Conservation (phyloP, 1,140 invertebrate species). For the Lasioglossum baleicum region DNA sequence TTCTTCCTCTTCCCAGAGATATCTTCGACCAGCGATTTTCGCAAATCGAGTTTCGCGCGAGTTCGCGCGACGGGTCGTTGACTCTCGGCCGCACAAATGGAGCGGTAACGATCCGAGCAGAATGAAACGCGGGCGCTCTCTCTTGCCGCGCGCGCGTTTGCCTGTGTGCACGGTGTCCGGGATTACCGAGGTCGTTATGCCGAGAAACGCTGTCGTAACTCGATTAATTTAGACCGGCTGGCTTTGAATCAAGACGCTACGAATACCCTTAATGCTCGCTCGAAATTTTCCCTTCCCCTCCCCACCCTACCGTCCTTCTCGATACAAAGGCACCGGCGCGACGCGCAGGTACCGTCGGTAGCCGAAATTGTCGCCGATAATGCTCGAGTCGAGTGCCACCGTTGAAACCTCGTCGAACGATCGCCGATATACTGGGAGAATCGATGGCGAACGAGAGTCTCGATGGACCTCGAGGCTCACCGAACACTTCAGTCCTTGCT, state of each 20-base stretch:
- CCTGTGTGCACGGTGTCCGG: not conserved
- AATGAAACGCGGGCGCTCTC: not conserved
- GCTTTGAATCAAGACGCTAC: conserved; percentile 1
- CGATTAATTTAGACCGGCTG: conserved; percentile 22
- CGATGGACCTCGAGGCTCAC: no score
- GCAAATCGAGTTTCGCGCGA: not conserved
- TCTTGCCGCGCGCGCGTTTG: not conserved
- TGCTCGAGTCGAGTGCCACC: not conserved
- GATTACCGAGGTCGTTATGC: conserved; percentile 16
- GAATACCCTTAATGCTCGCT: not conserved
- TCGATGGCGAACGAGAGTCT: no score
- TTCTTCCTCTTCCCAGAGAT: no score
- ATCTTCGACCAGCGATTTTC: not conserved
- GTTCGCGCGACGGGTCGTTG: not conserved
- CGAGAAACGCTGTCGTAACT: conserved; percentile 8
- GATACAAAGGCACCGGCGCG: not conserved
- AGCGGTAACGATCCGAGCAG: conserved; percentile 9
- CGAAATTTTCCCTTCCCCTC: not conserved
- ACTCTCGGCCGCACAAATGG: not conserved
- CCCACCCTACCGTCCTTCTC: no score
- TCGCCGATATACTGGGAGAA: no score
- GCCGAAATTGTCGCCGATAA: not conserved
- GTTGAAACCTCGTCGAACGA: no score
- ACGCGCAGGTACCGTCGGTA: no score
- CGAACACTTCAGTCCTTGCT: no score